Evolutionary conservation across 2,113 vertebrate species (phyloP), one percentile per base, ranked within the genome.

Genomic region (Hemiprocne comata): DNA sequence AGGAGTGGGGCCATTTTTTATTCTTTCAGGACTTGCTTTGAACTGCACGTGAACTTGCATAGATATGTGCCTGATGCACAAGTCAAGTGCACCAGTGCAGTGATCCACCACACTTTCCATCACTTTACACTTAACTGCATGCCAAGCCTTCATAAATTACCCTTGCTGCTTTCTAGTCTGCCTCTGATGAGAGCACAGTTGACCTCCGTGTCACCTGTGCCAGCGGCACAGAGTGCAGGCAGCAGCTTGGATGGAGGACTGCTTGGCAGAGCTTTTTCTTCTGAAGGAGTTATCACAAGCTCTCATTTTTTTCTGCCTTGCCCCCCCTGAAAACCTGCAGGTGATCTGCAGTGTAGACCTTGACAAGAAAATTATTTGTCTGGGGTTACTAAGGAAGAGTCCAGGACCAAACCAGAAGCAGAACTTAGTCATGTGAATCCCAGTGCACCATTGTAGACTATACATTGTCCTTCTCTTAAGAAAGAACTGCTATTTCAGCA

Each of bases 111-210:
- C 91, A 69, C 93, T 89, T 95, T 97, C 94, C 95, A 96, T 97
- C 97, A 97, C 91, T 97, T 97, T 87, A 93, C 89, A 94, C 93
- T 96, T 96, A 96, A 94, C 94, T 76, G 93, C 88, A 87, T 83
- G 74, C 80, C 77, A 87, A 96, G 38, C 88, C 93, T 87, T 90
- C 76, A 96, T 97, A 96, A 98, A 97, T 98, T 97, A 96, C 80
- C 64, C 82, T 95, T 91, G 58, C 93, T 74, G 48, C 88, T 95
- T 93, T 87, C 78, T 53, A 77, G 67, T 74, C 87, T 92, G 92
- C 89, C 78, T 93, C 72, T 87, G 94, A 95, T 4, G 13, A 86
- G 72, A 90, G 28, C 3, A 5, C 51, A 69, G 73, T 53, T 5
- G 25, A 86, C 87, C 81, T 85, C 81, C 0, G 20, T 48, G 85